Evolutionary conservation across 2,797 vertebrate species (phyloP), one percentile per base, ranked within the genome.

Genomic region (Rousettus madagascariensis): DNA sequence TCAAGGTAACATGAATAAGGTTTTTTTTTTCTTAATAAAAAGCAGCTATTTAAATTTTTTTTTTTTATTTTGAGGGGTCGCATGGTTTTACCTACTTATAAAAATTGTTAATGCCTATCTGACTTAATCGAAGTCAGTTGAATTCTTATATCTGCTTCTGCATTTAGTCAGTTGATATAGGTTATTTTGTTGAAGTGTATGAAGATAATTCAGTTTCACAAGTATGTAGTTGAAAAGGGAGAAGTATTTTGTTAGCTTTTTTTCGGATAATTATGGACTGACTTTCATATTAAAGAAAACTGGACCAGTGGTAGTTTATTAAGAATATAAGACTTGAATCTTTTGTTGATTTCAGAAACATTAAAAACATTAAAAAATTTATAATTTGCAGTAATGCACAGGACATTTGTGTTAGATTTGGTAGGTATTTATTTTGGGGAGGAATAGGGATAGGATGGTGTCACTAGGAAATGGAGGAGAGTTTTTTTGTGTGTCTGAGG

Each of bases 301-400:
- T 82, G 22, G 33, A 63, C 24, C 85, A 83, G 26, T 91, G 41
- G 59, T 61, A 82, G 43, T 87, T 94, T 95, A 74, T 87, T 51
- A 82, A 80, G 36, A 92, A 71, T 78, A 9, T 96, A 49, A 71
- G 61, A 68, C 49, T 93, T 15, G 2, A 86, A 57, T 26, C 30
- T 43, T 91, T 89, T 91, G 36, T 93, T 91, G 49, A 79, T 86
- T 95, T 95, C 51, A 91, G 26, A 96, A 49, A 41, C 10, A 49
- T 85, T 43, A 80, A 19, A 77, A 87, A 71, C 30, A 74, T 43
- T 66, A 43, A 90, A 65, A 92, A n/a, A 22, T 68, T 95, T 57
- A 65, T n/a, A 75, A 55, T 75, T 94, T 80, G 33, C 90, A 74
- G 30, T 57, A 86, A 59, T 84, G 30, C 28, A 80, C 20, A 80